Percentiles rank a stretch among this genome's conserved stretches.
Conservation (phyloP, 2,113 vertebrate genomes). For the Chaetodon auriga region DNA sequence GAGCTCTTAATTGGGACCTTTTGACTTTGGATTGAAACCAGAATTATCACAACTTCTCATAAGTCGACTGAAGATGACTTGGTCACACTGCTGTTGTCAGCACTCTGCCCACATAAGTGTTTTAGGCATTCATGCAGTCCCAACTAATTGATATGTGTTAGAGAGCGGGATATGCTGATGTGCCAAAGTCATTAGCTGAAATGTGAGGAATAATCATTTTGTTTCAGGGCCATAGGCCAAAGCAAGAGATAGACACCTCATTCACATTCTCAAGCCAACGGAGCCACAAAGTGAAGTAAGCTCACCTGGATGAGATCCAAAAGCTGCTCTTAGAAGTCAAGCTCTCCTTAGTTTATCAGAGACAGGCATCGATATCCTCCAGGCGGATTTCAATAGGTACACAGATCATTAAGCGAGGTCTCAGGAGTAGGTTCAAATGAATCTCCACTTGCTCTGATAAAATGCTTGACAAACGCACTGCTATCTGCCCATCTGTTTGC, state of each 20-base stretch:
- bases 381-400: slow-evolving; percentile 72
- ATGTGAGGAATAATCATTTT: slow-evolving; percentile 80
- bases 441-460: slow-evolving; percentile 58
- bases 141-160: slow-evolving; percentile 77
- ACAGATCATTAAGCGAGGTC: slow-evolving; percentile 72
- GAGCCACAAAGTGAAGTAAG: slow-evolving; percentile 54
- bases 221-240: slow-evolving; percentile 72
- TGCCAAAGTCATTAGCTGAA: slow-evolving; percentile 76
- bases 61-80: slow-evolving; percentile 39
- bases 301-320: slow-evolving; percentile 68
- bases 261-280: slow-evolving; percentile 60
- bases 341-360: slow-evolving; percentile 68
- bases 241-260: slow-evolving; percentile 29
- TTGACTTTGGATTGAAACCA: slow-evolving; percentile 41
- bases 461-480: slow-evolving; percentile 49
- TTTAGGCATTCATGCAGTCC: slow-evolving; percentile 57
- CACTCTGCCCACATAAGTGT: slow-evolving; percentile 60
- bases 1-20: slow-evolving; percentile 56
- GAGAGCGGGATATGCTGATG: slow-evolving; percentile 67
- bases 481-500: slow-evolving; percentile 62
- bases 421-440: slow-evolving; percentile 67
- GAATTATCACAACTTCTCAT: slow-evolving; percentile 46
- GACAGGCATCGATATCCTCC: slow-evolving; percentile 68
- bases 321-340: slow-evolving; percentile 59
- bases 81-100: slow-evolving; percentile 65